A percentile compares a stretch with the other conserved stretches of the same genome.
These are phyloP conservation scores for Telenomus remus DNA, from an alignment of 1,140 invertebrate genomes.

Conservation along the genomic window DNA sequence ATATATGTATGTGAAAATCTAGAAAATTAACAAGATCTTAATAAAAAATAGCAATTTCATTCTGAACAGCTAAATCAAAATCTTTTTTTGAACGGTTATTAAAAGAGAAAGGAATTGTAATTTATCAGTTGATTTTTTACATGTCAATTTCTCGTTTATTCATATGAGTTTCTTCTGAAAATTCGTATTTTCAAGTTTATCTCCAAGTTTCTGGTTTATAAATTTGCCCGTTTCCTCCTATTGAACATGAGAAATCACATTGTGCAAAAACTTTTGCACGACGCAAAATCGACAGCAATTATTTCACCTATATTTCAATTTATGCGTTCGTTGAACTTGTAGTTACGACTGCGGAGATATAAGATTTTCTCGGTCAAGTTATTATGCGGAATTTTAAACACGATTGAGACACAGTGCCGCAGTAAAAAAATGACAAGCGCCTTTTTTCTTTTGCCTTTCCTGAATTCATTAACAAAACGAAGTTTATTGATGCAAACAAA, in stretches of 20 bases:
- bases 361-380: conserved; percentile 46
- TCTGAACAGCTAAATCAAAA: too few relatives aligned
- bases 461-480: neutral
- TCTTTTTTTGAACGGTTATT: too few relatives aligned
- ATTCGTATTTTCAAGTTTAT: too few relatives aligned
- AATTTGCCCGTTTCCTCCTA: too few relatives aligned
- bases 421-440: conserved; percentile 10
- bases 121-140: neutral
- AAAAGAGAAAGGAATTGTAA: neutral
- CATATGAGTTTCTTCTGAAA: too few relatives aligned
- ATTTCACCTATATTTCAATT: conserved; percentile 54
- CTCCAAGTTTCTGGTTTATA: too few relatives aligned
- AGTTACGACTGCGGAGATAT: conserved; percentile 36
- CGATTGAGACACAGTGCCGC: conserved; percentile 28
- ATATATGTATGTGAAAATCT: neutral
- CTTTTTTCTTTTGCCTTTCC: neutral
- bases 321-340: conserved; percentile 46
- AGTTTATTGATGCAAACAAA: neutral
- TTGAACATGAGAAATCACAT: neutral
- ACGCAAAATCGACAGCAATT: conserved; percentile 32
- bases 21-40: too few relatives aligned
- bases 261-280: conserved; percentile 10
- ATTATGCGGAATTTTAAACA: conserved; percentile 33
- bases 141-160: too few relatives aligned
- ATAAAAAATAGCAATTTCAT: too few relatives aligned